A percentile compares a stretch with the other conserved stretches of the same genome.
Evolutionary conservation across 2,797 vertebrate genomes (phyloP).

Genomic region (Podargus strigoides): DNA sequence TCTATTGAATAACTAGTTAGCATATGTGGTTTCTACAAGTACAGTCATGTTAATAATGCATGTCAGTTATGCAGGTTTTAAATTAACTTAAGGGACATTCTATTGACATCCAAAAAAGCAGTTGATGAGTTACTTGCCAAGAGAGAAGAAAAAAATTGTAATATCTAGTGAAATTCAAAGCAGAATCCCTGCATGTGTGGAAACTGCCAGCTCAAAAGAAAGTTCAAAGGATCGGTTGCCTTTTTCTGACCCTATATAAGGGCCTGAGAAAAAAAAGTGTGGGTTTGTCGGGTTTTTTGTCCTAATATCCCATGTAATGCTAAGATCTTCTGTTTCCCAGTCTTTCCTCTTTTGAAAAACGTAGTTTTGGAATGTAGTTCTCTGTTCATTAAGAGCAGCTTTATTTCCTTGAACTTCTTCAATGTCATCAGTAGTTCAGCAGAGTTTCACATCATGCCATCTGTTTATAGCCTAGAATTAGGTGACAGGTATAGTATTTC

Average conservation of each 20-base stretch:
- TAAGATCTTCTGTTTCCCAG: background rate
- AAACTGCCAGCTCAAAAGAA: background rate
- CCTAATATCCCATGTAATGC: too few species aligned
- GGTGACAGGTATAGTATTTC: background rate
- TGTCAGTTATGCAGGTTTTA: background rate
- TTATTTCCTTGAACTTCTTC: background rate
- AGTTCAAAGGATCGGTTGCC: background rate
- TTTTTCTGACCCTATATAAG: background rate
- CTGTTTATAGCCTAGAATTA: background rate
- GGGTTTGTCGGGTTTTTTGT: rapidly evolving
- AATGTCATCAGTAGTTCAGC: background rate
- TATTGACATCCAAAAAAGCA: background rate
- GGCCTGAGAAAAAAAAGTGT: background rate
- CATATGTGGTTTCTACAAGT: background rate
- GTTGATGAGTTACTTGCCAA: background rate
- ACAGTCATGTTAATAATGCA: background rate
- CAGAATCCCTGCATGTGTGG: background rate
- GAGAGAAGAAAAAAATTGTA: background rate
- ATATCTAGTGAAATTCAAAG: background rate
- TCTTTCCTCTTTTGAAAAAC: background rate
- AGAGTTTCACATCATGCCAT: background rate
- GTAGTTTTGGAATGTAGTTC: background rate
- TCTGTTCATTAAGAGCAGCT: background rate
- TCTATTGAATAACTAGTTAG: background rate
- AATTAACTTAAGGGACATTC: background rate